Evolutionary conservation across 2,113 vertebrate species (phyloP).

Genomic region (Lamprologus speciosus): DNA sequence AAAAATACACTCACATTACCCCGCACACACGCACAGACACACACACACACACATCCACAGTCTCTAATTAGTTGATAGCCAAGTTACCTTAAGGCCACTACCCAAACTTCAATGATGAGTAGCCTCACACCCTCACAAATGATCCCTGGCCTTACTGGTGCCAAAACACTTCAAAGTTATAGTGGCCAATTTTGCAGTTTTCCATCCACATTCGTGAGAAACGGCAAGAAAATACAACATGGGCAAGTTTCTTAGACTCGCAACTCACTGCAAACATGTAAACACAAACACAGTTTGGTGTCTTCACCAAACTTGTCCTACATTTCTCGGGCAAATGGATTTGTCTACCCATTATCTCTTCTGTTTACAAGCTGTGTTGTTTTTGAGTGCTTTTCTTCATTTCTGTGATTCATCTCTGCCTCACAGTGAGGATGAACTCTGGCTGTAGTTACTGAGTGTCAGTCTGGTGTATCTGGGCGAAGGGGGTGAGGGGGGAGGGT

Average conservation of each 20-base stretch:
- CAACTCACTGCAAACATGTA: slow-evolving; percentile 58
- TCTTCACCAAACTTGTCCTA: slow-evolving; percentile 16
- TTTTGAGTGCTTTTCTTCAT: background rate
- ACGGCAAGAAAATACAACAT: slow-evolving; percentile 34
- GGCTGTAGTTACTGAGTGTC: slow-evolving; percentile 92
- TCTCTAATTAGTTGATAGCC: slow-evolving; percentile 83
- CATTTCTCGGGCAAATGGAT: background rate
- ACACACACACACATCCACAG: slow-evolving; percentile 13
- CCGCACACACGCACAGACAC: background rate
- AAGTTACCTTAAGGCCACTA: slow-evolving; percentile 91
- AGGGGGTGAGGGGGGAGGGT: slow-evolving; percentile 83
- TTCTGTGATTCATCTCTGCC: background rate
- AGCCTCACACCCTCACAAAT: slow-evolving; percentile 26
- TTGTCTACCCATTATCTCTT: background rate
- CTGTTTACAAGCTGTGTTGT: background rate
- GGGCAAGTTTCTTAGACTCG: slow-evolving; percentile 9
- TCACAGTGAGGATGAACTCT: slow-evolving; percentile 99
- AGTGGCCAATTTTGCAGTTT: background rate
- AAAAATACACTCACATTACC: background rate
- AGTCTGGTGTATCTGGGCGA: slow-evolving; percentile 89
- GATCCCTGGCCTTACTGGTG: slow-evolving; percentile 2
- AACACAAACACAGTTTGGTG: slow-evolving; percentile 53
- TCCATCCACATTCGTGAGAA: background rate
- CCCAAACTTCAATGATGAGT: slow-evolving; percentile 57
- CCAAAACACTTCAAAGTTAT: background rate